Base-by-base conservation (phyloP, 2,113 vertebrate genomes). In the Cryptotis parvus region DNA sequence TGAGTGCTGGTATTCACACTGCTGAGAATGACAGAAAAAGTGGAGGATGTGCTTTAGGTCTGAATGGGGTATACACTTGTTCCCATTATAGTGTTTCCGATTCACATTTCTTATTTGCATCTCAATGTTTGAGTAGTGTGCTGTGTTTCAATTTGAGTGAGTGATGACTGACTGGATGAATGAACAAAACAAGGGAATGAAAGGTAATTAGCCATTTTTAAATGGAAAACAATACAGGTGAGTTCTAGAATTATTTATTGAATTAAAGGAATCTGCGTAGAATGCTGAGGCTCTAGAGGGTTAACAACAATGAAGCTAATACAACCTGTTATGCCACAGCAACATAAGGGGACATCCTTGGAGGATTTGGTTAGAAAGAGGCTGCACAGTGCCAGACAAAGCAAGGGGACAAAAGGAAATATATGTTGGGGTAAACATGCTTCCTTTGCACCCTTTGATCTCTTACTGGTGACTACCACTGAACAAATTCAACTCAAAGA, bases 241-340 rank as follows among this genome's bases (percentile, higher is more conserved):
- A 58, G 55, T 6, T 65, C 14, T 65, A 65, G 26, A 65, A 29
- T 63, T 35, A 80, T 77, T 84, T 55, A 61, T 31, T 45, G n/a
- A 85, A 33, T 2, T 93, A 81, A 49, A 2, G 16, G n/a, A 83
- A 69, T 76, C 27, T 77, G 18, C 27, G 92, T 83, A 84, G 35
- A 6, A n/a, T 68, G 58, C 27, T 43, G 26, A 75, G 14, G 2
- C 3, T 68, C 35, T 61, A 43, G 6, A 4, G 2, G 27, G 83
- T 1, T 82, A 75, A 43, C 43, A 88, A 43, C 12, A 12, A 75
- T 52, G 43, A 86, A 37, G 9, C 2, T 63, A 63, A 5, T n/a
- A 2, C 24, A 27, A 74, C 18, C 3, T 9, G 18, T 45, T 9
- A 89, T 24, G 27, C 14, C 61, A 66, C 61, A 4, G 35, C 6